Conservation (phyloP, 2,888 invertebrate genomes). For the Escarpia spicata region DNA sequence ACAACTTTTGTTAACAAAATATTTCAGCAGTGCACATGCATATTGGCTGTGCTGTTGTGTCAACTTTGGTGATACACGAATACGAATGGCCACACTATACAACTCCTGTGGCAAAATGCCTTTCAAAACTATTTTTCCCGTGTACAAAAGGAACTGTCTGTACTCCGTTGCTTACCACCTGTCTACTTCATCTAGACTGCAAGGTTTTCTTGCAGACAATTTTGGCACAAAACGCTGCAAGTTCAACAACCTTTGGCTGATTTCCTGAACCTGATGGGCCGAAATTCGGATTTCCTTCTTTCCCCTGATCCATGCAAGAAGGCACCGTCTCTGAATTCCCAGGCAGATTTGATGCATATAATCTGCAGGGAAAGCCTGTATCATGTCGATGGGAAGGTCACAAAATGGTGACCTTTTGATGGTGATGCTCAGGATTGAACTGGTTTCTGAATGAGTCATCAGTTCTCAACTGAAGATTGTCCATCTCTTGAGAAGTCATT, state of each 20-base stretch:
- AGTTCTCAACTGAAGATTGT: background rate
- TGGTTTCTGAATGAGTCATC: background rate
- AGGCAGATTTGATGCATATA: background rate
- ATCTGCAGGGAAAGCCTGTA: background rate
- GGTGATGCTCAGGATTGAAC: no score
- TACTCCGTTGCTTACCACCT: background rate
- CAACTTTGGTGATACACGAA: background rate
- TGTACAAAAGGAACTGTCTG: background rate
- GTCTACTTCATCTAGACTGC: background rate
- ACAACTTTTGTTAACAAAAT: background rate
- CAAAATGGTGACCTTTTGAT: background rate
- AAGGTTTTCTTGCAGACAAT: background rate
- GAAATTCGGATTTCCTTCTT: background rate
- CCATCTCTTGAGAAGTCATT: no score
- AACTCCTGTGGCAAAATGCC: background rate
- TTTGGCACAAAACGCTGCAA: background rate
- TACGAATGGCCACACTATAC: background rate
- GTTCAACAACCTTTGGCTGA: background rate
- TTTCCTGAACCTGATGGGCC: background rate
- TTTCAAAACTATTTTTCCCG: background rate
- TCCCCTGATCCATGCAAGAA: background rate
- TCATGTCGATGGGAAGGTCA: background rate
- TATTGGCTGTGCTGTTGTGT: background rate
- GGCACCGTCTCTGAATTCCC: background rate
- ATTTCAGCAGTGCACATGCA: background rate